These are phyloP conservation scores for Notodonta ziczac DNA, from an alignment of 2,888 invertebrate species.

Conservation along the genomic window DNA sequence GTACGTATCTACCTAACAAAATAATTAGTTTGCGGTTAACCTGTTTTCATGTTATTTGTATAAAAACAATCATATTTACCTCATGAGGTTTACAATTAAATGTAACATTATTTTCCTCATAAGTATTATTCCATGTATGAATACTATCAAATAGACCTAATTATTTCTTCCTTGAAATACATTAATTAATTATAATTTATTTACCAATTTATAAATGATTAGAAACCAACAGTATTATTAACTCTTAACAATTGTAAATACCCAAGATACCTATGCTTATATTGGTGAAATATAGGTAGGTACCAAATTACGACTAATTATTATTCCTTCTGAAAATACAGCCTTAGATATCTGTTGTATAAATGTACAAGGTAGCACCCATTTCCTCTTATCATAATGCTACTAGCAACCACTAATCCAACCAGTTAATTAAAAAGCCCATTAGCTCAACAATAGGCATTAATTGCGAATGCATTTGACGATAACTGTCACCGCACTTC, in stretches of 20 bases:
- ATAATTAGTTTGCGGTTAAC: neutral
- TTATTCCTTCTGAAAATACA: neutral
- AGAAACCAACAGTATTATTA: too few species aligned
- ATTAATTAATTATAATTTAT: neutral
- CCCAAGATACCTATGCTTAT: too few species aligned
- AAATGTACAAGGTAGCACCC: neutral
- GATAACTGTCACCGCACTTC: constrained; percentile 44
- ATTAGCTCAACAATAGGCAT: constrained; percentile 39
- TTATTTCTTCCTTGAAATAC: too few species aligned
- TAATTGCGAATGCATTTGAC: constrained; percentile 42
- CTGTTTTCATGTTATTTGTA: neutral
- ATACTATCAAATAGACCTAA: too few species aligned
- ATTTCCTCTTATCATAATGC: neutral
- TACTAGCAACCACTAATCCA: neutral
- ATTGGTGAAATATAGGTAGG: too few species aligned
- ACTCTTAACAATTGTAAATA: too few species aligned
- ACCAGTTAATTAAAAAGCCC: constrained; percentile 34
- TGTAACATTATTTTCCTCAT: neutral
- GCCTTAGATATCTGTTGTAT: neutral
- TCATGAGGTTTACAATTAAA: neutral
- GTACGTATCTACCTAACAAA: neutral
- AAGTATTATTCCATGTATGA: too few species aligned
- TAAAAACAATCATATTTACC: neutral
- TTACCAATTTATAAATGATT: too few species aligned
- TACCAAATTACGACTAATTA: too few species aligned